phyloP scores from a whole-genome alignment of 2,888 invertebrate species.

The Folsomia candida region DNA sequence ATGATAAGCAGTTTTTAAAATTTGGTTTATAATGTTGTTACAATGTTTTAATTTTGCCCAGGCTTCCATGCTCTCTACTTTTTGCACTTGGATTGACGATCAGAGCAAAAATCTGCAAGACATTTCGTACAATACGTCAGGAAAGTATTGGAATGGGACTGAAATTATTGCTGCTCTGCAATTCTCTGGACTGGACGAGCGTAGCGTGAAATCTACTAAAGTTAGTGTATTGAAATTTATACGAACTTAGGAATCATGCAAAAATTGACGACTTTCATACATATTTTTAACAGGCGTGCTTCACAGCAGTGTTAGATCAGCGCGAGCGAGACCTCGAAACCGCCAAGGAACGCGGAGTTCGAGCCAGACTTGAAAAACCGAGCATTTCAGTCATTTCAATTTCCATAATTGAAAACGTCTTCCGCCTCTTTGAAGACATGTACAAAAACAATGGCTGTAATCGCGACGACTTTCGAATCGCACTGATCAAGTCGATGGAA shows the following conservation, averaged over 20 bases:
- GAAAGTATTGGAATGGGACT: slow-evolving; percentile 29
- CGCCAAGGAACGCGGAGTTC: slow-evolving; percentile 21
- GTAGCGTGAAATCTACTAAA: slow-evolving; percentile 10
- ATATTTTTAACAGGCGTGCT: slow-evolving; percentile 12
- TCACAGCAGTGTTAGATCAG: slow-evolving; percentile 17
- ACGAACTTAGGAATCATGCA: too few species aligned
- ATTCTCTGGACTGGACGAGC: slow-evolving; percentile 17
- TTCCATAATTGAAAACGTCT: slow-evolving; percentile 16
- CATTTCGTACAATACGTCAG: slow-evolving; percentile 23
- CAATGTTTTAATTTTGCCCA: too few species aligned
- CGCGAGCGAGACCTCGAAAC: slow-evolving; percentile 27
- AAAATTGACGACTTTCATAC: neutral
- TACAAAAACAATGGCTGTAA: slow-evolving; percentile 22
- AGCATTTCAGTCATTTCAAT: slow-evolving; percentile 1
- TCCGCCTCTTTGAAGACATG: slow-evolving; percentile 22
- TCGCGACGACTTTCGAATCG: slow-evolving; percentile 44
- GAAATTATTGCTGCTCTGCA: slow-evolving; percentile 24
- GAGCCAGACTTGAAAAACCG: slow-evolving; percentile 17
- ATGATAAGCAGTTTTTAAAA: too few species aligned
- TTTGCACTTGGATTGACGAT: slow-evolving; percentile 26
- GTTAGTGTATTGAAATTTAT: too few species aligned
- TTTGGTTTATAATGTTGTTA: too few species aligned
- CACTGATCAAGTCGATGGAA: slow-evolving; percentile 29
- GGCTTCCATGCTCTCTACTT: slow-evolving; percentile 23
- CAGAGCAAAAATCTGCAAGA: slow-evolving; percentile 6